phyloP scores from a whole-genome alignment of 2,797 vertebrate genomes.

The Siniperca scherzeri region DNA sequence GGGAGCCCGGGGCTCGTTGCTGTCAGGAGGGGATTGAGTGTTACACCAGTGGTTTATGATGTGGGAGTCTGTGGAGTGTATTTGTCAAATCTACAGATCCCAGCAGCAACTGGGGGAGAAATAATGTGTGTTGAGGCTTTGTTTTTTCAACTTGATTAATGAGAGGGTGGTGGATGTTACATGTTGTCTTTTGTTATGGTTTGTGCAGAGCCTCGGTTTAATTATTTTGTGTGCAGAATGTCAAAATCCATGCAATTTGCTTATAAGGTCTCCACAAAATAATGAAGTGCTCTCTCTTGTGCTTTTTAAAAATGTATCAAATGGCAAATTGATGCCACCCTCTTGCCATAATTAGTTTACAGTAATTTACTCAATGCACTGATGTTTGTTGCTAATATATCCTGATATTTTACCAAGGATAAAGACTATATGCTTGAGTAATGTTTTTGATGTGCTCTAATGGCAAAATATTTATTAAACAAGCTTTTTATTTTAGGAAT shows the following conservation, averaged over 20 bases:
- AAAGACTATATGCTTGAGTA: not conserved
- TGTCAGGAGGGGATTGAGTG: slow-evolving; percentile 58
- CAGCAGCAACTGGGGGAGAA: not conserved
- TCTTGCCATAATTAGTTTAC: not conserved
- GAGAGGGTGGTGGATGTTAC: not conserved
- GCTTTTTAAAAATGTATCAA: not conserved
- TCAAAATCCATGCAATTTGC: not conserved
- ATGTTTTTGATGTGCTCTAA: not conserved
- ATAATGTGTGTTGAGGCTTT: not conserved
- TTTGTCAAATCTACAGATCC: not conserved
- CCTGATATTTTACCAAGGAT: not conserved
- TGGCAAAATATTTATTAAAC: not conserved
- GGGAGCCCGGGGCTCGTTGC: slow-evolving; percentile 39
- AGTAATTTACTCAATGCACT: not conserved
- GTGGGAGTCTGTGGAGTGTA: not conserved
- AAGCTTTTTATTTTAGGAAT: not conserved
- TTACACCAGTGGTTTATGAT: slow-evolving; percentile 23
- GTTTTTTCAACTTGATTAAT: slow-evolving; percentile 5
- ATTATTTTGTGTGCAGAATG: not conserved
- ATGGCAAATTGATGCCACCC: not conserved
- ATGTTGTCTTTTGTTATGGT: slow-evolving; percentile 1
- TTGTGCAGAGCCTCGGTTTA: not conserved
- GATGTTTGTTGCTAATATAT: not conserved
- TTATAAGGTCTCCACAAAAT: not conserved
- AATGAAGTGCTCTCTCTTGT: not conserved